phyloP scores from a whole-genome alignment of 2,797 vertebrate species.

The Platalea minor region DNA sequence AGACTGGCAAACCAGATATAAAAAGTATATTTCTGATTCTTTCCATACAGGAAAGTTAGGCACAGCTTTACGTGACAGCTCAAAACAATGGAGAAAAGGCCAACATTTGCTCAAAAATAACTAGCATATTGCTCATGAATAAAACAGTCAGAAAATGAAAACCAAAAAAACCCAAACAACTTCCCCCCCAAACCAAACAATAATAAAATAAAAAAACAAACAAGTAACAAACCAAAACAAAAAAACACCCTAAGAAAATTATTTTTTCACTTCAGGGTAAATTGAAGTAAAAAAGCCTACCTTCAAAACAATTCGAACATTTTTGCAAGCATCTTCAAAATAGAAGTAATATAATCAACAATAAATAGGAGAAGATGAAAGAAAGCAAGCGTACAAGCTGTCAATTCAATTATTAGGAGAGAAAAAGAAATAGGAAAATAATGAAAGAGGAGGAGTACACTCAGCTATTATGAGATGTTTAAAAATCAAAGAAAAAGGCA shows the following conservation, averaged over 20 bases:
- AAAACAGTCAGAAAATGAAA: not conserved
- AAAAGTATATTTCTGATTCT: not conserved
- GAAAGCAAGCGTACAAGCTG: not conserved
- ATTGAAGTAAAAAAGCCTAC: not conserved
- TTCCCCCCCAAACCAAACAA: not conserved
- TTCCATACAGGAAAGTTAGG: not conserved
- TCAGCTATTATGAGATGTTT: not conserved
- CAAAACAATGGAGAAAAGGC: not conserved
- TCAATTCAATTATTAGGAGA: not conserved
- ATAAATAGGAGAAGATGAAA: not conserved
- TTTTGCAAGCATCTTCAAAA: not conserved
- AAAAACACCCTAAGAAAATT: not conserved
- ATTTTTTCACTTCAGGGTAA: not conserved
- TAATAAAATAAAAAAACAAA: not conserved
- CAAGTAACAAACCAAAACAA: not conserved
- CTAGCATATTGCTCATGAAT: not conserved
- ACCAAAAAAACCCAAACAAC: accelerated
- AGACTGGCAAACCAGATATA: not conserved
- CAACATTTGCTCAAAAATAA: not conserved
- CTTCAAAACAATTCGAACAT: not conserved
- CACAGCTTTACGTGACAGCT: not conserved
- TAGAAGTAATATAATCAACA: not conserved
- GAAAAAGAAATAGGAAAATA: not conserved
- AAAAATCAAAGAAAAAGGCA: not conserved
- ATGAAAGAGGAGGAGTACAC: not conserved